Base-by-base conservation (phyloP, 2,113 vertebrate species). In the Nothocercus julius region DNA sequence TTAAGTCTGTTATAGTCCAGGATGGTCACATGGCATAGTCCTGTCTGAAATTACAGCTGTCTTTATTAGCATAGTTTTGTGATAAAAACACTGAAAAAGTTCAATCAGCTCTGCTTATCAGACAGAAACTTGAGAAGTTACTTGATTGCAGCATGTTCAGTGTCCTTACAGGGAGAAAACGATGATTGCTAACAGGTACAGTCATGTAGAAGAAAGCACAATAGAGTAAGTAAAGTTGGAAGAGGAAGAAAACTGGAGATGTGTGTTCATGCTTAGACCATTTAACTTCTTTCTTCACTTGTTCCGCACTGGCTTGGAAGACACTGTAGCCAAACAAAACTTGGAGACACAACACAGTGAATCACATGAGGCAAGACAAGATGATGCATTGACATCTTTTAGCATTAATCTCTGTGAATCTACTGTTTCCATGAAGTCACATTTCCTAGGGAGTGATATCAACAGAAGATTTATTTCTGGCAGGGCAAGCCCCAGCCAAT, bases 381-480 rank as follows among this genome's bases (percentile, higher is more conserved):
- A 67, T 38, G 69, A 62, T 24, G 24, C 34, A 34, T 40, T 86
- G 66, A 53, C 40, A 68, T 21, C 42, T 73, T 83, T 63, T 75
- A 63, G 24, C 62, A 78, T 84, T 86, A 47, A 17, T 67, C 18
- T 86, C 61, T 63, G 11, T 45, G 82, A 74, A 53, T 44, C 44
- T 94, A 27, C 54, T 54, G 45, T 93, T 76, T 82, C 73, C 44
- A 51, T 68, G 74, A 59, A 87, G n/a, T 54, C 40, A 25, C 0
- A 2, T 64, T 70, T 49, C 51, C 66, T 67, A 53, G n/a, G 66
- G 53, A 59, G 25, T 0, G 0, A 58, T 69, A 61, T 69, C 76
- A 74, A 38, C n/a, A 82, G 42, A 53, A 49, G 77, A 87, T 85
- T 82, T 89, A 74, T 82, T 96, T 85, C 56, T 81, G 42, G 10